A percentile compares a stretch with the other conserved stretches of the same genome.
These are phyloP conservation scores for Paramuricea clavata DNA, from an alignment of 92 coral and sea anemone genomes.

Conservation along the genomic window DNA sequence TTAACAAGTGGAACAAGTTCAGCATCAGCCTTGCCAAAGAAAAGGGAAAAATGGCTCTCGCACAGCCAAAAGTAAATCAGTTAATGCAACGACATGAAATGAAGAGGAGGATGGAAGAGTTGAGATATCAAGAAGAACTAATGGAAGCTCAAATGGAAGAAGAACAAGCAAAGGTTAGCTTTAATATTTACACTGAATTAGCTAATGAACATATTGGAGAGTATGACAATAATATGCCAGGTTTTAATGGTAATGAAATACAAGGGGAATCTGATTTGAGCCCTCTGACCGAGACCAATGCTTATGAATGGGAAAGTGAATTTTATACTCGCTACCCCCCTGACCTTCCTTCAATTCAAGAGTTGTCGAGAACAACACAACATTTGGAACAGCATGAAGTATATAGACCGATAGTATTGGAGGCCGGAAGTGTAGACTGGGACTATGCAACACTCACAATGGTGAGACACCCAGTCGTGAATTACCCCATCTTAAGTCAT, in stretches of 20 bases:
- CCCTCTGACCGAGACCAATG: not conserved
- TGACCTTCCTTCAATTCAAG: not conserved
- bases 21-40: not conserved
- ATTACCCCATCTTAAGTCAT: not conserved
- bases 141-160: slow-evolving; percentile 38
- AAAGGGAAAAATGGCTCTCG: slow-evolving; percentile 2
- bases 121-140: slow-evolving; percentile 2
- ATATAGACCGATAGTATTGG: not conserved
- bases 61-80: not conserved
- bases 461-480: not conserved
- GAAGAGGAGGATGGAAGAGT: slow-evolving; percentile 13
- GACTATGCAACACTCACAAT: not conserved
- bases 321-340: not conserved
- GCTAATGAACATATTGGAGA: not conserved
- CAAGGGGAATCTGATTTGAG: not conserved
- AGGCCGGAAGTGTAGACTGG: not conserved
- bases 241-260: not conserved
- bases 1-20: not conserved
- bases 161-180: slow-evolving; percentile 16
- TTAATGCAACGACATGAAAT: slow-evolving; percentile 21
- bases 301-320: not conserved
- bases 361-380: not conserved
- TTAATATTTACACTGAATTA: slow-evolving; percentile 3
- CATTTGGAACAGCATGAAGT: not conserved
- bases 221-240: too few relatives aligned